Evolutionary conservation across 2,113 vertebrate genomes (phyloP), one percentile per base, ranked within the genome.

Genomic region (Pedetes capensis): DNA sequence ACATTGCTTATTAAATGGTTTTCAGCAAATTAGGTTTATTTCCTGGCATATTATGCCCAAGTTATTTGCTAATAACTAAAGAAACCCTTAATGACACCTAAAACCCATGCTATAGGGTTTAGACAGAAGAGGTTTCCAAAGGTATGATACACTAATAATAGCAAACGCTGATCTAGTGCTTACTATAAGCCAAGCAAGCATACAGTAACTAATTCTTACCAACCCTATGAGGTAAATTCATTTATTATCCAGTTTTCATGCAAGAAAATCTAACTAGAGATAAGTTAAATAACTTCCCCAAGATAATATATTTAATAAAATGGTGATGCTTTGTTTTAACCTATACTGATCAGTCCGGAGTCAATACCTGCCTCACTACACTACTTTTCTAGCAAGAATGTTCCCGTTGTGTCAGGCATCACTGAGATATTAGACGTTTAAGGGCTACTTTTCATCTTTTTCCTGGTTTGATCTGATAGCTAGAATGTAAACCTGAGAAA

Each of bases 61-160:
- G 17, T 72, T 91, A 44, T 55, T 75, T 80, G 44, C 34, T 95
- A 18, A 59, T 64, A 64, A 82, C 42, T 78, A 69, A 91, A 94
- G 87, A 44, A 78, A 78, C 61, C 57, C 85, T 64, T 55, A 93
- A 25, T 64, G 39, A 82, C 39, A 34, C 42, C 34, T 69, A 29
- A 92, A 75, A 81, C 55, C 32, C 63, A 63, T 51, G 13, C 42
- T 90, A 23, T 63, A 53, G 53, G 34, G 12, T 85, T 92, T 74
- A 89, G 44, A 53, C 72, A 89, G 85, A 79, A n/a, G n/a, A 75
- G 13, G 37, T 89, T 94, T 92, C 84, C 76, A 84, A 51, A 37
- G 20, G 42, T 64, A 82, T 68, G 49, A 34, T 51, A 10, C 53
- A 2, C 37, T 82, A n/a, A 47, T 55, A 37, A 47, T 39, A 64